phyloP scores from a whole-genome alignment of 1,140 invertebrate genomes.

The Oedothorax gibbosus region DNA sequence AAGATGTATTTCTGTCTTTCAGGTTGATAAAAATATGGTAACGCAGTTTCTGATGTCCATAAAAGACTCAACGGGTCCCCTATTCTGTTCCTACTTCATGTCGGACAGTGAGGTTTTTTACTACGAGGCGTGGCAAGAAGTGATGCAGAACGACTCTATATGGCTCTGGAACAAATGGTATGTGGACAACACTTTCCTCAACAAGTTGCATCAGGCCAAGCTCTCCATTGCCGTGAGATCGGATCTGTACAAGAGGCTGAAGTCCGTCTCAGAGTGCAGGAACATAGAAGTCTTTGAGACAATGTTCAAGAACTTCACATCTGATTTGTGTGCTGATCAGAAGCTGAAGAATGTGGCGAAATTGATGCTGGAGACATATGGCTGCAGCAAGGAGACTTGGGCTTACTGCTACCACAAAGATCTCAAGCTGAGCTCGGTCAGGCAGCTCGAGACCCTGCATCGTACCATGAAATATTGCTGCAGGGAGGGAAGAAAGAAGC shows the following conservation, averaged over 20 bases:
- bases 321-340: not conserved
- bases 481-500: conserved; percentile 36
- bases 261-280: conserved; percentile 28
- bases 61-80: conserved; percentile 27
- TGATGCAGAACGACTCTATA: conserved; percentile 32
- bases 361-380: conserved; percentile 23
- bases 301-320: conserved; percentile 40
- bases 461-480: conserved; percentile 36
- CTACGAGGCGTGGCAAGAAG: conserved; percentile 36
- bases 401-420: conserved; percentile 40
- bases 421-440: conserved; percentile 12
- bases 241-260: conserved; percentile 39
- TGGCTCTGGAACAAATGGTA: conserved; percentile 50
- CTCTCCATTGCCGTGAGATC: conserved; percentile 8
- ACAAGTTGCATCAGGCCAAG: conserved; percentile 11
- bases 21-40: conserved; percentile 21
- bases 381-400: conserved; percentile 18
- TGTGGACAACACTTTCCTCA: conserved; percentile 20
- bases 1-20: too few species aligned
- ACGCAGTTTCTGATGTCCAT: conserved; percentile 24
- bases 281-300: conserved; percentile 22
- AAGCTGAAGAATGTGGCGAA: conserved; percentile 1
- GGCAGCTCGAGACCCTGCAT: conserved; percentile 45
- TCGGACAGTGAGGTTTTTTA: conserved; percentile 30
- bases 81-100: conserved; percentile 36